Evolutionary conservation across 2,888 invertebrate species (phyloP), one percentile per base, ranked within the genome.

Genomic region (Lottia scabra): DNA sequence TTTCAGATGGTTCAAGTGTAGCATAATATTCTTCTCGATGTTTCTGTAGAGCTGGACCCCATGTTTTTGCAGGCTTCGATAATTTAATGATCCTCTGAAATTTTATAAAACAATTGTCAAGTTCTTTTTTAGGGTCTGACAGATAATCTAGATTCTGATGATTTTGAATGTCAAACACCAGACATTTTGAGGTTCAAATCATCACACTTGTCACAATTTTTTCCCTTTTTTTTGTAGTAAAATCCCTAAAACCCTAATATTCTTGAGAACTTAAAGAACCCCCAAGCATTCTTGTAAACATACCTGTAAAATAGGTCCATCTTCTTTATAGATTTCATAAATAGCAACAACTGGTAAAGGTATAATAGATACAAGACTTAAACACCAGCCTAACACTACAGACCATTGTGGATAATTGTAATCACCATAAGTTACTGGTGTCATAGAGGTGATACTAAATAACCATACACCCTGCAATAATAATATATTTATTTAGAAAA

Each of bases 11-110:
- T 23, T 56, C 56, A 12, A 56, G 56, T 8, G 56, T 56, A 23
- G 56, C 56, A 19, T 23, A 23, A 56, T 56, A 56, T 56, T 56
- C 19, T 56, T 56, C 56, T 56, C 56, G 56, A 56, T 56, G 56
- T 56, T 56, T 56, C 23, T 56, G 56, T 56, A 56, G 23, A 56
- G 56, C 56, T 56, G 56, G 56, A 56, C 56, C 56, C 56, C 56
- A 56, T 15, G 19, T 56, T 56, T 19, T 23, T n/a, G 56, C 19
- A 2, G 56, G 56, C 56, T 56, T 56, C 10, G 56, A 56, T 23
- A 56, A 56, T 12, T 56, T 19, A 23, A 56, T 56, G 8, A 56
- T 56, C 23, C 56, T 56, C 56, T 56, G 19, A 2, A 56, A 56
- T 12, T 38, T 4, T 8, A 10, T 8, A 38, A n/a, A n/a, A n/a